phyloP scores from a whole-genome alignment of 2,797 vertebrate genomes.

The Spondyliosoma cantharus region DNA sequence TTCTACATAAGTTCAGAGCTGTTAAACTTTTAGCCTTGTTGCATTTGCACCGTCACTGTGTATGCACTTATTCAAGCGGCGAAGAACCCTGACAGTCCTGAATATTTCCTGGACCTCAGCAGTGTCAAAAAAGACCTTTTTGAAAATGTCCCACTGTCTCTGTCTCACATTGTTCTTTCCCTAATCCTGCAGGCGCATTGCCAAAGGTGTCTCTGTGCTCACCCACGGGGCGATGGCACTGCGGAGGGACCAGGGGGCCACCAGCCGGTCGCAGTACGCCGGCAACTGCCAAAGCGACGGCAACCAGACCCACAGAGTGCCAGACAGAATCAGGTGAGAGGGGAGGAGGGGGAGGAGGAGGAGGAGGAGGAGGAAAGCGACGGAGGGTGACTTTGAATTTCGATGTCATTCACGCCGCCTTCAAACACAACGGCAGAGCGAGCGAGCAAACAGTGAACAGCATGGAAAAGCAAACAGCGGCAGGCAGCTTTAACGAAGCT shows the following conservation, averaged over 20 bases:
- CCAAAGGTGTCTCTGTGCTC: slow-evolving; percentile 92
- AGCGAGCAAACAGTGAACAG: slow-evolving; percentile 38
- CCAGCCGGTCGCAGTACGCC: slow-evolving; percentile 86
- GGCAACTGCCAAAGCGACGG: slow-evolving; percentile 90
- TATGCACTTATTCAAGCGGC: neutral
- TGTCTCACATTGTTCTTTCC: slow-evolving; percentile 41
- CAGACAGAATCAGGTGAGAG: slow-evolving; percentile 81
- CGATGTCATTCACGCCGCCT: slow-evolving; percentile 15
- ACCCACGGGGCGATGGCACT: slow-evolving; percentile 93
- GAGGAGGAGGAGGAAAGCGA: neutral
- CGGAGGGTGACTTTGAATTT: slow-evolving; percentile 39
- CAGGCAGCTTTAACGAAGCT: slow-evolving; percentile 26
- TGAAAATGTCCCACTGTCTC: slow-evolving; percentile 15
- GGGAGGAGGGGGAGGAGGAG: slow-evolving; percentile 11
- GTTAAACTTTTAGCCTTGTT: slow-evolving; percentile 1
- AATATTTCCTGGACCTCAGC: neutral
- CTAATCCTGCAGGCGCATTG: slow-evolving; percentile 83
- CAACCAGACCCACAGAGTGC: slow-evolving; percentile 86
- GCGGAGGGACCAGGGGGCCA: slow-evolving; percentile 87
- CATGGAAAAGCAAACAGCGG: slow-evolving; percentile 38
- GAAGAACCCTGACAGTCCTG: neutral
- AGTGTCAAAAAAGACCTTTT: slow-evolving; percentile 29
- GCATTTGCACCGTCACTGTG: neutral
- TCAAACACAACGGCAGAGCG: slow-evolving; percentile 7
- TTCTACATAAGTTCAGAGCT: neutral